A percentile compares a stretch with the other conserved stretches of the same genome.
Evolutionary conservation across 2,888 invertebrate genomes (phyloP).

Genomic region (Eupelmus urozonus): DNA sequence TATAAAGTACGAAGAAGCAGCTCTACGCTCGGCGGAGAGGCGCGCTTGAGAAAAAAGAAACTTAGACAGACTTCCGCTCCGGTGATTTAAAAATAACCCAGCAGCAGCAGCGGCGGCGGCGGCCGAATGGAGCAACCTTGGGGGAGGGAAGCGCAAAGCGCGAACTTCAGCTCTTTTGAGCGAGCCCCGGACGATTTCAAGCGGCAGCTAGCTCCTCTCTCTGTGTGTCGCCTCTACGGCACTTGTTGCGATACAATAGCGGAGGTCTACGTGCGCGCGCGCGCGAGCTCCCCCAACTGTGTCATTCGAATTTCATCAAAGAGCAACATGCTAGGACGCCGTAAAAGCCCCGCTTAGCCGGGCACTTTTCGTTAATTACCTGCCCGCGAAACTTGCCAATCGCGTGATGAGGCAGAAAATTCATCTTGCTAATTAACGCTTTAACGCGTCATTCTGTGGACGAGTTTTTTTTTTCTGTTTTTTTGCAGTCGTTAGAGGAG

Average conservation of each 20-base stretch:
- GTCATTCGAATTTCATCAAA: too few relatives aligned
- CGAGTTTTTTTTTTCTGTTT: too few relatives aligned
- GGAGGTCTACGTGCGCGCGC: too few relatives aligned
- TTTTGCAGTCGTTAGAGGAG: too few relatives aligned
- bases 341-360: neutral
- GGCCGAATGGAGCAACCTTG: conserved; percentile 44
- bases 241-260: neutral
- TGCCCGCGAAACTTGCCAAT: conserved; percentile 18
- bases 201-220: too few relatives aligned
- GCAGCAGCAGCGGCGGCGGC: too few relatives aligned
- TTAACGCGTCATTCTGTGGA: too few relatives aligned
- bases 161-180: conserved; percentile 28
- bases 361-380: conserved; percentile 5
- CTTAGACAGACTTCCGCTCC: conserved; percentile 47
- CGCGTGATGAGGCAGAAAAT: conserved; percentile 20
- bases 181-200: neutral
- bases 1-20: too few relatives aligned
- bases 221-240: neutral
- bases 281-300: too few relatives aligned
- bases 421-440: too few relatives aligned
- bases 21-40: too few relatives aligned
- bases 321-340: too few relatives aligned
- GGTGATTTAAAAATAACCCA: conserved; percentile 54
- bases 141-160: conserved; percentile 32
- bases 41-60: conserved; percentile 27